Evolutionary conservation across 2,797 vertebrate genomes (phyloP), one percentile per base, ranked within the genome.

Genomic region (Cyclura pinguis): DNA sequence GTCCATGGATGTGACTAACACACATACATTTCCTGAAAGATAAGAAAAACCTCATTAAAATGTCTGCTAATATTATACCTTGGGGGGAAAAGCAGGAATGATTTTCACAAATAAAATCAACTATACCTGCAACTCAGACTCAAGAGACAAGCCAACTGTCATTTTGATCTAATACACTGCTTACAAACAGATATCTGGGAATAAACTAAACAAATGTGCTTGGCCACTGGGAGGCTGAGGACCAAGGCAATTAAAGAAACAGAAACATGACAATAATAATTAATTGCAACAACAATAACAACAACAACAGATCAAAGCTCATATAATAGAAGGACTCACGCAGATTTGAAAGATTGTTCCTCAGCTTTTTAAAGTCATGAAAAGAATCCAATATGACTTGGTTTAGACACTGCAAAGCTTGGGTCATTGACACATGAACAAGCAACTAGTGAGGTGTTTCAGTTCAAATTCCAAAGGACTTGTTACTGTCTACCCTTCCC

Each of bases 41-140:
- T 67, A 20, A 88, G 55, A 55, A 80, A 86, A 87, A 59, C 3
- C 50, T 90, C 84, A 86, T 93, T 89, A 91, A 84, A 16, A 88
- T 87, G 83, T 12, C 80, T 47, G n/a, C 35, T 85, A 78, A 81
- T 52, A 67, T 14, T 35, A 32, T 89, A 62, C 84, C 0, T 0
- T 38, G 0, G 2, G 91, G 84, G 92, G 94, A 57, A 84, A 88
- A 83, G 6, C 42, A 78, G 69, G 77, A 93, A 80, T 81, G 78
- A 52, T 18, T 6, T 82, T 93, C 90, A 88, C 90, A 95, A 94
- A 95, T 2, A 94, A 82, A 93, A 78, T 57, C 78, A 72, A 29
- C 20, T 82, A 0, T 1, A 24, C 8, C 64, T 91, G 83, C 47
- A 85, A 91, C 55, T 2, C 2, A 1, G 80, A 57, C 80, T 52